Evolutionary conservation across 2,113 vertebrate genomes (phyloP), one percentile per base, ranked within the genome.

Genomic region (Canis aureus): DNA sequence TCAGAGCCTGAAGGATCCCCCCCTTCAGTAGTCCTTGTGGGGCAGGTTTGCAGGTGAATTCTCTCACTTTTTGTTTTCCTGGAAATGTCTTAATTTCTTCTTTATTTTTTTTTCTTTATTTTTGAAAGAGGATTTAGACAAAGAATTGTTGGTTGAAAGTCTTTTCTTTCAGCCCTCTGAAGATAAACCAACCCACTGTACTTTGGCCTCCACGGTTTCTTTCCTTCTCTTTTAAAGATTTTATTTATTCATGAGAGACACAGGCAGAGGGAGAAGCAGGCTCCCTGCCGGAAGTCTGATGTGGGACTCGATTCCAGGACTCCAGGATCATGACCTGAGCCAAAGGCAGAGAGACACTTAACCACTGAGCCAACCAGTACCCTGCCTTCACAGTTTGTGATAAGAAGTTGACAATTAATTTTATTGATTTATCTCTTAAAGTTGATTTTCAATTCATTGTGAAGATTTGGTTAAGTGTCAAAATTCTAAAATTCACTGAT

Each of bases 371-470:
- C 43, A 43, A 43, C 43, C 43, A 43, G 43, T 43, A 43, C 43
- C 43, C 43, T 6, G 38, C 38, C 19, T 55, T 67, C 67, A 10
- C 10, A 27, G 29, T 60, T 85, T 87, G 67, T 91, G 81, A 82
- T 64, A 86, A 81, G 57, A 95, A 67, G 76, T 60, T 53, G 92
- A 66, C 29, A 51, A 53, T 53, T n/a, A 29, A 76, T 96, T 90
- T 89, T 80, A 85, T 15, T 71, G 55, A 43, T n/a, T 69, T 69
- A 8, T 71, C 43, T 91, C 82, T 84, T 53, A 67, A 79, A 91
- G 35, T 71, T 80, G 23, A 80, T 73, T 79, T 96, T 69, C 49
- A 80, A 25, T 51, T 89, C 16, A 53, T 66, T 57, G 55, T 74
- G 32, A 76, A 91, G 38, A 43, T 91, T 69, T 62, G 29, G 23